These are phyloP conservation scores for Meriones psammophilus DNA, from an alignment of 2,797 vertebrate genomes.

Conservation along the genomic window DNA sequence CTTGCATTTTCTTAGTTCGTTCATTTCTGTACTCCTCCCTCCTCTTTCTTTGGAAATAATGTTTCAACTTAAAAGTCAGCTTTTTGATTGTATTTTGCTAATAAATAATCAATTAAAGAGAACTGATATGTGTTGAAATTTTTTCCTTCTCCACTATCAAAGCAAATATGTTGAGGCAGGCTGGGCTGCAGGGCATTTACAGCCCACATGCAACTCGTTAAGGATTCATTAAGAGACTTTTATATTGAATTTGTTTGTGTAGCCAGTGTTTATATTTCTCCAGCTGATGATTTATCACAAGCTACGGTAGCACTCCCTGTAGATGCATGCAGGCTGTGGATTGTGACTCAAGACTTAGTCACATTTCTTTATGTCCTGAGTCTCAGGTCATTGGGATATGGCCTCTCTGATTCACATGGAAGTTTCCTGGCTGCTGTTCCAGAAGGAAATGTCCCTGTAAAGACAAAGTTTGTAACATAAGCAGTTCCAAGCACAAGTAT, in stretches of 20 bases:
- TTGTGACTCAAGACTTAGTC: slow-evolving; percentile 6
- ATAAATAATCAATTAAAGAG: slow-evolving; percentile 63
- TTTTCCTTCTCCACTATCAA: slow-evolving; percentile 1
- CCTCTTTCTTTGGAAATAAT: slow-evolving; percentile 5
- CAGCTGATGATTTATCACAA: slow-evolving; percentile 79
- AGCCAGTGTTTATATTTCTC: slow-evolving; percentile 77
- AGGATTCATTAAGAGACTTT: slow-evolving; percentile 76
- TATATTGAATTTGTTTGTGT: slow-evolving; percentile 78
- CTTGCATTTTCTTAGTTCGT: neutral
- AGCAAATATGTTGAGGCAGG: slow-evolving; percentile 47
- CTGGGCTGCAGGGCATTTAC: slow-evolving; percentile 54
- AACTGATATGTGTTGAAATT: slow-evolving; percentile 33
- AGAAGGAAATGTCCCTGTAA: slow-evolving; percentile 76
- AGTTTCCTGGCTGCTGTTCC: slow-evolving; percentile 76
- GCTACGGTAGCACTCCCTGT: slow-evolving; percentile 64
- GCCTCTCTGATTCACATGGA: slow-evolving; percentile 49
- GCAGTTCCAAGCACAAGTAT: slow-evolving; percentile 59
- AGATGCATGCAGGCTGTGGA: neutral
- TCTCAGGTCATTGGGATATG: slow-evolving; percentile 66
- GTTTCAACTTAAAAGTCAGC: slow-evolving; percentile 68
- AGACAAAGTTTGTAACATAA: slow-evolving; percentile 64
- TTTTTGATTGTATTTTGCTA: slow-evolving; percentile 60
- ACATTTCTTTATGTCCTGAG: neutral
- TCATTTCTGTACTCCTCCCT: neutral
- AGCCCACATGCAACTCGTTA: slow-evolving; percentile 80